Conservation (phyloP, 2,888 invertebrate genomes). For the Elysia crispata region DNA sequence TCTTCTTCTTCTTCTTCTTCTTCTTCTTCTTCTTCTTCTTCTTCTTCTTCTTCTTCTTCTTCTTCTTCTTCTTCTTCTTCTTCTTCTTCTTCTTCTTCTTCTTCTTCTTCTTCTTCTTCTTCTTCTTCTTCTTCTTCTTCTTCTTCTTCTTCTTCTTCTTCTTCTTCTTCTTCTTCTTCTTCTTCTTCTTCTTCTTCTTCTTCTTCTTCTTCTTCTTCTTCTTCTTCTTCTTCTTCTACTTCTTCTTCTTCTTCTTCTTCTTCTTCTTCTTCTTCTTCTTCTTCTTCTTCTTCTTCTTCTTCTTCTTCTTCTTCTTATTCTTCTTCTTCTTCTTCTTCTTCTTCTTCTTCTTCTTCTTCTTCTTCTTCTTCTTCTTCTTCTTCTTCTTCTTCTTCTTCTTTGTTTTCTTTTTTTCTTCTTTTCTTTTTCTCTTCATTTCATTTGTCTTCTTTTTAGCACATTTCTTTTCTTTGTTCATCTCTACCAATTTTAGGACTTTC, state of each 20-base stretch:
- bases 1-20: neutral
- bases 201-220: constrained; percentile 3
- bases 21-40: neutral
- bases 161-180: constrained; percentile 1
- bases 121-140: neutral
- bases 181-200: constrained; percentile 20
- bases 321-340: neutral
- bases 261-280: neutral
- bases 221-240: constrained; percentile 7
- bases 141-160: neutral
- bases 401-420: neutral
- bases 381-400: neutral
- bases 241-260: constrained; percentile 1
- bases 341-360: neutral
- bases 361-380: neutral
- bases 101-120: constrained; percentile 28
- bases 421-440: neutral
- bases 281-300: neutral
- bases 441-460: constrained; percentile 3
- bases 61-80: neutral
- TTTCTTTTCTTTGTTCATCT: no score
- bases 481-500: no score
- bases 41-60: no score
- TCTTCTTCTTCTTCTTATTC: neutral
- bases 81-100: neutral